phyloP scores from a whole-genome alignment of 2,888 invertebrate species.

The Teleogryllus oceanicus region DNA sequence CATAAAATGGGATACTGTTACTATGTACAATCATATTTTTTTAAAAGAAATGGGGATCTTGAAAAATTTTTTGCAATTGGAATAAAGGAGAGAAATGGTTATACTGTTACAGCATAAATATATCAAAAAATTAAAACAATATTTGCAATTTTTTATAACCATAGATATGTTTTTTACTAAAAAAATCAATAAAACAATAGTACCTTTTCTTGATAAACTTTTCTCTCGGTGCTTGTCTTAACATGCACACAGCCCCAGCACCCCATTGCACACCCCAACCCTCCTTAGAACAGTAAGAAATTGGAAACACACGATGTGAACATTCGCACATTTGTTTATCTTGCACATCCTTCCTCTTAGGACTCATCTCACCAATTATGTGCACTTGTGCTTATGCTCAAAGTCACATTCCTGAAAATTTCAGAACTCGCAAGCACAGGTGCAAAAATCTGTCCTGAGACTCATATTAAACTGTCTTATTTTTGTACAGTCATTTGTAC shows the following conservation, averaged over 20 bases:
- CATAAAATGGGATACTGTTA: not conserved
- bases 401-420: not conserved
- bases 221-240: not conserved
- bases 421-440: not conserved
- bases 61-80: too few species aligned
- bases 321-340: not conserved
- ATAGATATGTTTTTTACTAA: slow-evolving; percentile 8
- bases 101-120: too few species aligned
- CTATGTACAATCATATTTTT: not conserved
- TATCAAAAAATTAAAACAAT: not conserved
- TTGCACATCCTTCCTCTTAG: too few species aligned
- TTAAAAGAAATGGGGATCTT: too few species aligned
- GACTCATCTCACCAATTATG: too few species aligned
- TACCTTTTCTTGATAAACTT: not conserved
- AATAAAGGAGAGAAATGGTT: too few species aligned
- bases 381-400: too few species aligned
- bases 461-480: not conserved
- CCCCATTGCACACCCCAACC: not conserved
- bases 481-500: not conserved
- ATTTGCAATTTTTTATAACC: not conserved
- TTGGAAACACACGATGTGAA: not conserved
- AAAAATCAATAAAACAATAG: not conserved
- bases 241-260: not conserved
- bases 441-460: not conserved
- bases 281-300: slow-evolving; percentile 1